Evolutionary conservation across 2,888 invertebrate species (phyloP), one percentile per base, ranked within the genome.

Genomic region (Calliopum simillimum): DNA sequence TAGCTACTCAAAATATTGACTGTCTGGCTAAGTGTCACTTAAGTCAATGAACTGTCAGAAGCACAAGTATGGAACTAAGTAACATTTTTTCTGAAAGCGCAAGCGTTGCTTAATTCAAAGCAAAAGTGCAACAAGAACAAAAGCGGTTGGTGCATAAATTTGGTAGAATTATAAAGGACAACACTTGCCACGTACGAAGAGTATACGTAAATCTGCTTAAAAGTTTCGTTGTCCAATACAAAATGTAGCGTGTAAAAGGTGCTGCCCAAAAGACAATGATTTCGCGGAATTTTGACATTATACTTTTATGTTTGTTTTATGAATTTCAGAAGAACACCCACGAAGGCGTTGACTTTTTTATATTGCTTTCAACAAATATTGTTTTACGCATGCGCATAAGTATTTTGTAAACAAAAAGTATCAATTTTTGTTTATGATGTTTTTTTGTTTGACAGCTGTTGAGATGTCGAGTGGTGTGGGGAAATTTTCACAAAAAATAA

Each of bases 401-500:
- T 61, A 19, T 25, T 53, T 70, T 58, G 58, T 58, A 41, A 33
- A 25, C 25, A n/a, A 41, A 46, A 19, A 62, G 46, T 47, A 41
- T 49, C 16, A 62, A 25, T 44, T 46, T 62, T 62, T 53, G 44
- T 25, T 59, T 43, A 11, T 64, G 66, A 49, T 49, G 65, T 64
- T 70, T 46, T 70, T 72, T 70, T 68, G 70, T 72, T 70, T 68
- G 70, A 61, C 64, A 68, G 68, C 61, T 70, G 58, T 46, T 53
- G 19, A 12, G 8, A 8, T 33, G 8, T 33, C 33, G 33, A 3
- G 6, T 33, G 33, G 8, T 33, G 1, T 8, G 4, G 8, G 33
- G 8, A 1, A 33, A 8, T 2, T 33, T 5, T 33, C 8, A 33
- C 8, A 33, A 33, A 33, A n/a, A 33, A 33, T 33, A 8, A 33